phyloP scores from a whole-genome alignment of 2,888 invertebrate species.

The Nemotelus nigrinus region DNA sequence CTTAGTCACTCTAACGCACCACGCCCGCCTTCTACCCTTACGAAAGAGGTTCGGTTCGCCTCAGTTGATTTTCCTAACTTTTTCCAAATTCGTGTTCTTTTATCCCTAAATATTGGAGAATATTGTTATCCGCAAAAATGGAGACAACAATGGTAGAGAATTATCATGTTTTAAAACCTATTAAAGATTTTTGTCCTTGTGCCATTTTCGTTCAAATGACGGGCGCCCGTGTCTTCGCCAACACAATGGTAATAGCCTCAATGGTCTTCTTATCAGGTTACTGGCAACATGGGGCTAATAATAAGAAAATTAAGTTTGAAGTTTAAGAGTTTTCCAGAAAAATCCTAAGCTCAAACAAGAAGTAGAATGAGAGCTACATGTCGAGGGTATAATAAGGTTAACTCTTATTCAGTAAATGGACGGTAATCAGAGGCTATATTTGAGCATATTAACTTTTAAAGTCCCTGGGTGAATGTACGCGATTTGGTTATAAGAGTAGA shows the following conservation, averaged over 20 bases:
- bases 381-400: constrained; percentile 32
- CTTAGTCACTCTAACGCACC: too few species aligned
- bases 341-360: not conserved
- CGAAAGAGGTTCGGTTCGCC: constrained; percentile 16
- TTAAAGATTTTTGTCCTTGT: constrained; percentile 46
- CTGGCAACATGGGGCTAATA: constrained; percentile 51
- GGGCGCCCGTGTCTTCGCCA: constrained; percentile 20
- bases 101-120: constrained; percentile 35
- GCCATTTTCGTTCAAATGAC: constrained; percentile 42
- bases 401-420: constrained; percentile 33
- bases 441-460: constrained; percentile 17
- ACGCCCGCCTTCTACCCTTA: not conserved
- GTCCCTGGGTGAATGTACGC: not conserved
- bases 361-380: not conserved
- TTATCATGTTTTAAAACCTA: constrained; percentile 49
- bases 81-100: constrained; percentile 22
- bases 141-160: constrained; percentile 46
- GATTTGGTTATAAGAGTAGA: not conserved
- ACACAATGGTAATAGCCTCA: constrained; percentile 43
- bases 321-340: constrained; percentile 35
- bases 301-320: constrained; percentile 45
- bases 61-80: not conserved
- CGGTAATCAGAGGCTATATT: constrained; percentile 35
- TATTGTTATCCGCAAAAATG: constrained; percentile 32
- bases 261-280: constrained; percentile 49